A percentile compares a stretch with the other conserved stretches of the same genome.
Conservation (phyloP, 2,797 vertebrate species). For the Podargus strigoides region DNA sequence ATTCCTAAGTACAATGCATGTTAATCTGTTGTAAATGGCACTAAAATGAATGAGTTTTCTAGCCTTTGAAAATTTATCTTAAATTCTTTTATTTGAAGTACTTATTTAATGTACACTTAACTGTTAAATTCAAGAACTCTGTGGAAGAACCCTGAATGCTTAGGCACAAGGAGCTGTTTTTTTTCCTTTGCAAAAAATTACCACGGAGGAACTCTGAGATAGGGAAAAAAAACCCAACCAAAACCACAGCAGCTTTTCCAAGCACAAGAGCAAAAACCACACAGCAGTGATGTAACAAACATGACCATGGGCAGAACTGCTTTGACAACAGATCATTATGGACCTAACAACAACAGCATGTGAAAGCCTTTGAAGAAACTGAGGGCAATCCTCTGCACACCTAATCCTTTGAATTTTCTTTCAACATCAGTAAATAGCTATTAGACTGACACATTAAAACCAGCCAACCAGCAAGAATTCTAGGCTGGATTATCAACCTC, state of each 20-base stretch:
- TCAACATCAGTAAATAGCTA: background rate
- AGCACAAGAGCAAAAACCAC: background rate
- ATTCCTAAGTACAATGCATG: background rate
- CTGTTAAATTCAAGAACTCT: background rate
- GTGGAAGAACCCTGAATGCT: background rate
- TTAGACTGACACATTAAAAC: background rate
- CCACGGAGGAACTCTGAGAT: background rate
- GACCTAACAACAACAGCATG: background rate
- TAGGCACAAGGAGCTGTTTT: background rate
- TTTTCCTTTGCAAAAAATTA: background rate
- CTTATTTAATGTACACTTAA: background rate
- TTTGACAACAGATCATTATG: background rate
- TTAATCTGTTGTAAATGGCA: background rate
- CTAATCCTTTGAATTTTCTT: background rate
- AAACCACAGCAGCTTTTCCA: background rate
- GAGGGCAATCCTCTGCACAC: background rate
- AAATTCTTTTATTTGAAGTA: background rate
- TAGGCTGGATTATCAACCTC: background rate
- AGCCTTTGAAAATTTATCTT: background rate
- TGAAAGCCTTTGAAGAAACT: background rate
- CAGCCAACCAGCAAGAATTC: background rate
- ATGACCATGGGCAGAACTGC: background rate
- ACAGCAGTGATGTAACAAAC: background rate
- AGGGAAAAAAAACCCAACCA: background rate
- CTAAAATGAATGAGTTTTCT: background rate